phyloP scores from a whole-genome alignment of 2,888 invertebrate genomes.

The Scaptomyza cyrtandrae region DNA sequence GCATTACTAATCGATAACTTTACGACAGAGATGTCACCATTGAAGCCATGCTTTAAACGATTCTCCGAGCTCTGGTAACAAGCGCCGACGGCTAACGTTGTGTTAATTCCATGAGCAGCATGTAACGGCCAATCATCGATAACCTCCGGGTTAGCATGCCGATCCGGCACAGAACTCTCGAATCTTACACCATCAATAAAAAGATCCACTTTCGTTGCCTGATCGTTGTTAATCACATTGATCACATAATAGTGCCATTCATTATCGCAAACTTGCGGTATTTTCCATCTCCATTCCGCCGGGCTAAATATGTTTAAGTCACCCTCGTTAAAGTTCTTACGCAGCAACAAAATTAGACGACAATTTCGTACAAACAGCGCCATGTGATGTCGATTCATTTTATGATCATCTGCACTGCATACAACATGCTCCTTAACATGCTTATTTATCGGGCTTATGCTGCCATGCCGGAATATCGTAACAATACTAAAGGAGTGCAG shows the following conservation, averaged over 20 bases:
- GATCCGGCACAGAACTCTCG: constrained; percentile 84
- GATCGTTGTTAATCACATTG: constrained; percentile 90
- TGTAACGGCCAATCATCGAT: constrained; percentile 99
- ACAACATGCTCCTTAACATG: constrained; percentile 98
- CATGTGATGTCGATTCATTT: constrained; percentile 99
- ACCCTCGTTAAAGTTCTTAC: constrained; percentile 95
- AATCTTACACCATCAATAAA: constrained; percentile 92
- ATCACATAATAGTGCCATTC: constrained; percentile 99
- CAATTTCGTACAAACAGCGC: constrained; percentile 98
- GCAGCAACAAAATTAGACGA: constrained; percentile 95
- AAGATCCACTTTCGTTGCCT: constrained; percentile 89
- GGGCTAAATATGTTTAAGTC: constrained; percentile 97
- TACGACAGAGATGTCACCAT: constrained; percentile 84
- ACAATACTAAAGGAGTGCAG: constrained; percentile 94
- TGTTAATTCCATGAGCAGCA: constrained; percentile 96
- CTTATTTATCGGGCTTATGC: constrained; percentile 89
- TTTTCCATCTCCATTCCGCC: constrained; percentile 99
- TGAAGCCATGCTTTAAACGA: constrained; percentile 91
- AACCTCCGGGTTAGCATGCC: constrained; percentile 95
- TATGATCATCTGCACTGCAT: constrained; percentile 98
- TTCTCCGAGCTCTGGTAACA: constrained; percentile 99
- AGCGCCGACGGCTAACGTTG: constrained; percentile 96
- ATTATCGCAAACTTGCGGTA: constrained; percentile 97
- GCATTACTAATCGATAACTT: constrained; percentile 77
- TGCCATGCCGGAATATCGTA: constrained; percentile 97